Evolutionary conservation across 2,888 invertebrate species (phyloP), one percentile per base, ranked within the genome.

Genomic region (Netelia virgata): DNA sequence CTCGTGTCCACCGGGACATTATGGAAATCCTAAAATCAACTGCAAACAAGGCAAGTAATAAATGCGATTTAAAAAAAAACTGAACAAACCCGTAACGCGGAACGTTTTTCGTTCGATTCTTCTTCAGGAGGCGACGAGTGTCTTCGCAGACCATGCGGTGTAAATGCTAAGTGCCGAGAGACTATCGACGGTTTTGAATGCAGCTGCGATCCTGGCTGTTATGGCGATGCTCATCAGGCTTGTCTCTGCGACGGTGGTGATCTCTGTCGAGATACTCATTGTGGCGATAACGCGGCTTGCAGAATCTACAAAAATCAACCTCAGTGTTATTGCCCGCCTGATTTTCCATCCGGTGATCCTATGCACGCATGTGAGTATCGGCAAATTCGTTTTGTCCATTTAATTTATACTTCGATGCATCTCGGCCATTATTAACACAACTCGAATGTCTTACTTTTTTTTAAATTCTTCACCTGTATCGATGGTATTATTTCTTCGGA

Each of bases 271-370:
- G 95, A 96, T 88, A 96, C 96, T 90, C 94, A 96, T 53, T 98
- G 98, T 92, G 98, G 98, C 18, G 95, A 95, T 50, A 97, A 97
- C 91, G 98, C 98, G 1, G 96, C 96, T 74, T 98, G 98, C 92
- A 95, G 96, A 87, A 96, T 95, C 68, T 95, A 95, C 85, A 95
- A 95, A 61, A 95, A 95, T 84, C 95, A 96, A 90, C 96, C 97
- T 0, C 96, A 97, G 91, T 98, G 98, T 92, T 97, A 96, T 92
- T 98, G 98, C 92, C 98, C 98, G 70, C 95, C 96, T 50, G 96
- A 96, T 91, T 97, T 95, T 94, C 97, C 98, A 68, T 95, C 96
- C 84, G 98, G 98, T 78, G 97, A 98, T 95, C 97, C 98, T 23
- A 96, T 96, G 91, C 96, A 96, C 90, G 96, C 97, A 95, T 98